phyloP scores from a whole-genome alignment of 2,797 vertebrate genomes.

The Acanthurus lineatus region DNA sequence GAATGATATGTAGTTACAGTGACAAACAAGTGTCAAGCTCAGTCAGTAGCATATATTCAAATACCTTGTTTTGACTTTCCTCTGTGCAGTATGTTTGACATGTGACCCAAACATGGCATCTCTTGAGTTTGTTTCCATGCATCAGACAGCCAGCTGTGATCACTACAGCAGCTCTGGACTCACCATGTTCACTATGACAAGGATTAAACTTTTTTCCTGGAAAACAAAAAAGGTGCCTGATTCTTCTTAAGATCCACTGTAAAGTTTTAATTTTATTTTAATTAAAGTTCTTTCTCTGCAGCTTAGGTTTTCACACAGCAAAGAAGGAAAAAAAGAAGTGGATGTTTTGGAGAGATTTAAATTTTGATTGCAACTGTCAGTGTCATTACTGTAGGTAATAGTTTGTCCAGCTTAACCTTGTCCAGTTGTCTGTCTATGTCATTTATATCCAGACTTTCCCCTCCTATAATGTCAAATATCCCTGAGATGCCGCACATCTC shows the following conservation, averaged over 20 bases:
- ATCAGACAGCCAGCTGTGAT: conserved; percentile 21
- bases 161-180: conserved; percentile 41
- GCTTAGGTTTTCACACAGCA: neutral
- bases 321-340: neutral
- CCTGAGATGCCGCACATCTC: too few relatives aligned
- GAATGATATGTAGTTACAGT: conserved; percentile 44
- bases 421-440: too few relatives aligned
- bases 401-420: too few relatives aligned
- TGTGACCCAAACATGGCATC: conserved; percentile 25
- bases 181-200: conserved; percentile 47
- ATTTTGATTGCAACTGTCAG: too few relatives aligned
- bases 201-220: conserved; percentile 51
- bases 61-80: conserved; percentile 29
- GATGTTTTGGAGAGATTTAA: neutral
- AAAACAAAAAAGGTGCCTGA: neutral
- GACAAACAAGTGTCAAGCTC: conserved; percentile 25
- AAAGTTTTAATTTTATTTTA: too few relatives aligned
- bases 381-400: too few relatives aligned
- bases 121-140: conserved; percentile 40
- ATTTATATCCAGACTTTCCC: too few relatives aligned
- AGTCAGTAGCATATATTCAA: conserved; percentile 23
- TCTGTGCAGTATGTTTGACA: conserved; percentile 26
- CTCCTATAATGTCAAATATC: too few relatives aligned
- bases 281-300: neutral
- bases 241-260: neutral